Evolutionary conservation across 2,797 vertebrate genomes (phyloP).

Genomic region (Artibeus jamaicensis): DNA sequence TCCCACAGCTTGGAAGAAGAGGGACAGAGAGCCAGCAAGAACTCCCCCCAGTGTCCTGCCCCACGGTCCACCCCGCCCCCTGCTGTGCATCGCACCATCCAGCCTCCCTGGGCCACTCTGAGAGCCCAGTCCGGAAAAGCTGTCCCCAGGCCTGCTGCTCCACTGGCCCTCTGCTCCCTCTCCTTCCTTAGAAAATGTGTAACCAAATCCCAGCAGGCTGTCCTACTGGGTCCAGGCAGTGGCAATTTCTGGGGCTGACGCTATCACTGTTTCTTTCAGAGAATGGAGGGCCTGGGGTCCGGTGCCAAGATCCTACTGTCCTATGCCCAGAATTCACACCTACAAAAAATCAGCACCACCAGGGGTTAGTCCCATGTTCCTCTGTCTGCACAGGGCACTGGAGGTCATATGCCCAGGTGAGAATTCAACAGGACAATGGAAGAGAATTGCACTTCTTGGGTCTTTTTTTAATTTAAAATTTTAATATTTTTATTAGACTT

Average conservation of each 20-base stretch:
- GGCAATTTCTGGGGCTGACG: neutral
- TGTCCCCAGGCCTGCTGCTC: neutral
- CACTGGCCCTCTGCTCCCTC: neutral
- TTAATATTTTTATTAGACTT: neutral
- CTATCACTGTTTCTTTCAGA: neutral
- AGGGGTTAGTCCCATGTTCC: neutral
- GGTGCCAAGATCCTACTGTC: neutral
- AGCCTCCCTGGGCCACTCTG: neutral
- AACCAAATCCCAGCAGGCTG: neutral
- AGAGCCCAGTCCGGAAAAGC: neutral
- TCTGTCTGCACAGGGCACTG: neutral
- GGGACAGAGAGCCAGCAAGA: neutral
- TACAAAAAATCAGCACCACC: neutral
- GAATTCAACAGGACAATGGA: neutral
- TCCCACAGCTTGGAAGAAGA: neutral
- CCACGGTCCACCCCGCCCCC: too few species aligned
- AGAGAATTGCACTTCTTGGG: neutral
- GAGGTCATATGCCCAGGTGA: neutral
- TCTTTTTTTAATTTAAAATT: neutral
- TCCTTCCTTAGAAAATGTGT: neutral
- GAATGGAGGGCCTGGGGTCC: too few species aligned
- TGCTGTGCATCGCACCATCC: rapidly evolving
- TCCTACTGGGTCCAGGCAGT: neutral
- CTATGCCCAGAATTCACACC: too few species aligned
- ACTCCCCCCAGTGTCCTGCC: neutral